Base-by-base conservation (phyloP, 2,797 vertebrate genomes). In the Danio choprae region DNA sequence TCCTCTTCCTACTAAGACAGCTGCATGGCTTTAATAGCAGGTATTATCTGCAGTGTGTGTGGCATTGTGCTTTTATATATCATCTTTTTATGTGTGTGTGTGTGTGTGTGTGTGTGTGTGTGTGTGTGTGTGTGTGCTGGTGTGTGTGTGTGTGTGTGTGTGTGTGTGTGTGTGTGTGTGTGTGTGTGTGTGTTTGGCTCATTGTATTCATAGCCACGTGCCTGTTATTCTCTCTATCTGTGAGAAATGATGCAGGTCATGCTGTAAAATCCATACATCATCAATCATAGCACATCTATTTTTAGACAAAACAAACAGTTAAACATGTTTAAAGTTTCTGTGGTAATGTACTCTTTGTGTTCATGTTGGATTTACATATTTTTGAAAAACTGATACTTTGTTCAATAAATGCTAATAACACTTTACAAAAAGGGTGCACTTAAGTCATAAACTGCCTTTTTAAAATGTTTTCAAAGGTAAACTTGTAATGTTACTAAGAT, bases 81-180 rank as follows among this genome's bases (percentile, higher is more conserved):
- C 67, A 22, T 68, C 18, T 71, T 22, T 53, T 1, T n/a, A n/a
- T n/a, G n/a, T n/a, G n/a, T n/a, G n/a, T n/a, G n/a, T n/a, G n/a
- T n/a, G n/a, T n/a, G n/a, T n/a, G n/a, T n/a, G n/a, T 68, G 40
- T 58, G 7, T 79, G 55, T 71, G 43, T 79, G 48, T 74, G 8
- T 60, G 29, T 79, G 22, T 71, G 44, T 29, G 15, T 60, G 43
- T 55, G 55, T n/a, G n/a, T n/a, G n/a, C n/a, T n/a, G n/a, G n/a
- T n/a, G n/a, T 43, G n/a, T 29, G 29, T 29, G 29, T 29, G 29
- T 29, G 29, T 29, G 29, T 4, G 43, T 29, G 29, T 29, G 3
- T 29, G 29, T 29, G 29, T 29, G 29, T 29, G 29, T 29, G 29
- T 29, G 46, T 43, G 40, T 20, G 62, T 11, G 53, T 12, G 16